Evolutionary conservation across 1,140 invertebrate genomes (phyloP).

Genomic region (Ylistrum balloti): DNA sequence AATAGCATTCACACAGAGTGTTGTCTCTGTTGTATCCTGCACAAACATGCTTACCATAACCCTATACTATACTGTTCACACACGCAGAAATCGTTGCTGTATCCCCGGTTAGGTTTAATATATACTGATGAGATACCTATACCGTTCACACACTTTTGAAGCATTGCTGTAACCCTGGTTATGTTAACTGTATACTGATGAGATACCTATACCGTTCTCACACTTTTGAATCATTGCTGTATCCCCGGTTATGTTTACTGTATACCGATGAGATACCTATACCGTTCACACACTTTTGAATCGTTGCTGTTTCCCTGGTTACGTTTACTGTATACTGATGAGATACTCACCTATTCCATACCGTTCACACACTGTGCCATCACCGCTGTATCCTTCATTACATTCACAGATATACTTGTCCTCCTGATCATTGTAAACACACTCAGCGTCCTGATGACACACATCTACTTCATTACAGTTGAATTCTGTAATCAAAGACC

Average conservation of each 20-base stretch:
- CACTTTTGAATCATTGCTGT: too few species aligned
- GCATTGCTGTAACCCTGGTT: neutral
- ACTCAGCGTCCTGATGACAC: constrained; percentile 79
- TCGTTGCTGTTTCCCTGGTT: too few species aligned
- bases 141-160: too few species aligned
- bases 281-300: neutral
- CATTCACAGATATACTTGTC: constrained; percentile 77
- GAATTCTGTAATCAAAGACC: constrained; percentile 63
- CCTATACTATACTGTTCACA: too few species aligned
- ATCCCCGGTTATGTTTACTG: too few species aligned
- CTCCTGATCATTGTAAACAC: constrained; percentile 70
- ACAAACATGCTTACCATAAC: too few species aligned
- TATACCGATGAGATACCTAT: neutral
- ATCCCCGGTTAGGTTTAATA: neutral
- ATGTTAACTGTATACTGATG: neutral
- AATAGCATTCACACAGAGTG: too few species aligned
- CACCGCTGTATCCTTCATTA: constrained; percentile 79
- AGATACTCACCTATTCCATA: neutral
- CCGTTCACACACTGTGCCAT: constrained; percentile 87
- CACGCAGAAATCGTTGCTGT: too few species aligned
- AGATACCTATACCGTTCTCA: neutral
- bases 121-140: neutral
- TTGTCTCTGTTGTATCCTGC: too few species aligned
- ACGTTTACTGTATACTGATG: neutral
- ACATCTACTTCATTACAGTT: constrained; percentile 87